These are phyloP conservation scores for Drosophila paracracens DNA, from an alignment of 2,888 invertebrate species.

Conservation along the genomic window DNA sequence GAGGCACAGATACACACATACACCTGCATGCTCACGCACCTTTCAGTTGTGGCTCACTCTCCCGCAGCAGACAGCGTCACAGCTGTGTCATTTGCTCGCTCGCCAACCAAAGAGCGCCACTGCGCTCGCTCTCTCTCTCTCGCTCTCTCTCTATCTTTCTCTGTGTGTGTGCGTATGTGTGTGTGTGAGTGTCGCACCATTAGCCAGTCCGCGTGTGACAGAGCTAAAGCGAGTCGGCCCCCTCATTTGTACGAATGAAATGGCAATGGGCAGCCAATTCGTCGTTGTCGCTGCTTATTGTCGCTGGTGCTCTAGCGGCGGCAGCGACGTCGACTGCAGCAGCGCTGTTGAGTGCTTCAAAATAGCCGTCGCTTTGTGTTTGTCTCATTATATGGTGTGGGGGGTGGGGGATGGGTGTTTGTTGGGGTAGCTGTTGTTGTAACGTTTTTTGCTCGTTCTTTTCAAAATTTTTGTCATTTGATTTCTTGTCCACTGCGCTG, in stretches of 20 bases:
- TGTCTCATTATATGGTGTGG: conserved; percentile 51
- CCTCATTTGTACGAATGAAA: conserved; percentile 70
- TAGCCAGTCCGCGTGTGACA: conserved; percentile 80
- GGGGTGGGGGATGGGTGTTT: background rate
- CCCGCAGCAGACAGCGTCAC: conserved; percentile 45
- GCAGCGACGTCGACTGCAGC: conserved; percentile 43
- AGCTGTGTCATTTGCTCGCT: conserved; percentile 67
- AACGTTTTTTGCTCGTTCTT: conserved; percentile 57
- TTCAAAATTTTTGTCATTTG: conserved; percentile 79
- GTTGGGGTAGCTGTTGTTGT: conserved; percentile 33
- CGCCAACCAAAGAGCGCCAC: conserved; percentile 63
- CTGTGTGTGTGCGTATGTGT: conserved; percentile 33
- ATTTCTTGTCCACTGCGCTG: conserved; percentile 69
- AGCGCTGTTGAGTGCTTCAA: conserved; percentile 38
- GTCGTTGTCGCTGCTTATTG: conserved; percentile 62
- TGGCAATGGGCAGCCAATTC: conserved; percentile 73
- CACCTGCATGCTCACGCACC: conserved; percentile 53
- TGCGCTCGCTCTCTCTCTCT: conserved; percentile 40
- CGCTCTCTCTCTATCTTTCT: conserved; percentile 31
- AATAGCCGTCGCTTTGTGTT: conserved; percentile 61
- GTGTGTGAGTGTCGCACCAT: conserved; percentile 58
- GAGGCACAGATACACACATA: conserved; percentile 37
- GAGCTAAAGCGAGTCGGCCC: conserved; percentile 78
- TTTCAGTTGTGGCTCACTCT: conserved; percentile 28
- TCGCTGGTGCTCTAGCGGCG: conserved; percentile 34